These are phyloP conservation scores for Congeria kusceri DNA, from an alignment of 2,888 invertebrate genomes.

Conservation along the genomic window DNA sequence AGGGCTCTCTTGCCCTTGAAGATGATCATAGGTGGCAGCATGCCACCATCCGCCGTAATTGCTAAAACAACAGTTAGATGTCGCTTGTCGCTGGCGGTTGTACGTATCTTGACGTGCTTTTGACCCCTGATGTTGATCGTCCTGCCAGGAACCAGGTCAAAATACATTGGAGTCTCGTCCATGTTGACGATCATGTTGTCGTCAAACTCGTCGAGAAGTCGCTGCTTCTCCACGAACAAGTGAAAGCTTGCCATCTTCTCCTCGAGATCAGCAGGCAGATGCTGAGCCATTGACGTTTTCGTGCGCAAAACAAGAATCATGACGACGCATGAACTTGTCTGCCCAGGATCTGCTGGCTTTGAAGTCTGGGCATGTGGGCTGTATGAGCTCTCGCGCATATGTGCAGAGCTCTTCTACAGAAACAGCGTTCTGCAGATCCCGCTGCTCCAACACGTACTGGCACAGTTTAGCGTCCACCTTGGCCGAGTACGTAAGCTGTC, in stretches of 20 bases:
- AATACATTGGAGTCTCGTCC: slow-evolving; percentile 48
- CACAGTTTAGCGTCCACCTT: slow-evolving; percentile 16
- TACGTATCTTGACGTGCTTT: slow-evolving; percentile 19
- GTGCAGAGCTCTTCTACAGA: slow-evolving; percentile 26
- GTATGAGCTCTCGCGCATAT: slow-evolving; percentile 10
- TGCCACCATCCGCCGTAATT: slow-evolving; percentile 6
- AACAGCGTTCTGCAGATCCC: slow-evolving; percentile 32
- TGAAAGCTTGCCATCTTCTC: slow-evolving; percentile 32
- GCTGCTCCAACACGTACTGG: slow-evolving; percentile 33
- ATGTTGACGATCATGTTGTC: slow-evolving; percentile 46
- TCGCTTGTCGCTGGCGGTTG: slow-evolving; percentile 37
- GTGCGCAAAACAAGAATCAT: slow-evolving; percentile 22
- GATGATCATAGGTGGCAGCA: slow-evolving; percentile 38
- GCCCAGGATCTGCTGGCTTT: slow-evolving; percentile 38
- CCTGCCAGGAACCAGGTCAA: slow-evolving; percentile 31
- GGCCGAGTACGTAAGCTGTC: slow-evolving; percentile 24
- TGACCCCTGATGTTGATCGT: slow-evolving; percentile 24
- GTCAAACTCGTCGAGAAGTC: slow-evolving; percentile 43
- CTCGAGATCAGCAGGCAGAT: slow-evolving; percentile 34
- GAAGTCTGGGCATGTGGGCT: slow-evolving; percentile 10
- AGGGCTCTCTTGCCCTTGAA: slow-evolving; percentile 42
- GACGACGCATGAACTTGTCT: slow-evolving; percentile 19
- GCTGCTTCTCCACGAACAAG: slow-evolving; percentile 14
- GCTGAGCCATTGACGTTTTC: slow-evolving; percentile 29
- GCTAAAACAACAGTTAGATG: slow-evolving; percentile 39